Percentiles rank a stretch among this genome's conserved stretches.
Conservation (phyloP, 2,797 vertebrate species). For the Sparidentex hasta region DNA sequence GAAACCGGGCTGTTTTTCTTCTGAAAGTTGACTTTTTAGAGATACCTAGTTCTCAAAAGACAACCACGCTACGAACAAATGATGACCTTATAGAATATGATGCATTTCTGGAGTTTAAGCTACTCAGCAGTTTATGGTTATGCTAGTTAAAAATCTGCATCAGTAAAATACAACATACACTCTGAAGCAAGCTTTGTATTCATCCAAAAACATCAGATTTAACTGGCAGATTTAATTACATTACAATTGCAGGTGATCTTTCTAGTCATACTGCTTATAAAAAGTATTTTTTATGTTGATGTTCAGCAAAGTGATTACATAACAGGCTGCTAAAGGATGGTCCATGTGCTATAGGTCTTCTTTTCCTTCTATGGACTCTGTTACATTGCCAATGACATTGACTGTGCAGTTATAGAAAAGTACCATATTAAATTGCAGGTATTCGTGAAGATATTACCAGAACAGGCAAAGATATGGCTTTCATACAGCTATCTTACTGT, state of each 20-base stretch:
- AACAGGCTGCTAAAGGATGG: slow-evolving; percentile 16
- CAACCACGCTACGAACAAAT: too few species aligned
- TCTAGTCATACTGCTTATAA: background rate
- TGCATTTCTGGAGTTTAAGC: too few species aligned
- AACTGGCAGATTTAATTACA: too few species aligned
- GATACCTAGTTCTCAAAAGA: too few species aligned
- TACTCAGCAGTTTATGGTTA: too few species aligned
- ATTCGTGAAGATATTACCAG: slow-evolving; percentile 47
- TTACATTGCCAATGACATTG: slow-evolving; percentile 61
- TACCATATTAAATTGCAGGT: slow-evolving; percentile 58
- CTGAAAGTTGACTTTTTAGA: too few species aligned
- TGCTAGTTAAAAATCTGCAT: too few species aligned
- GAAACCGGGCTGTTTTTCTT: too few species aligned
- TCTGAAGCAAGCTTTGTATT: too few species aligned
- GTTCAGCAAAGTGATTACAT: slow-evolving; percentile 3
- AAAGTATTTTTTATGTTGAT: background rate
- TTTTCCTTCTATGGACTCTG: slow-evolving; percentile 33
- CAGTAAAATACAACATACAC: too few species aligned
- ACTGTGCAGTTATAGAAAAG: slow-evolving; percentile 60
- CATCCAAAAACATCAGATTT: too few species aligned
- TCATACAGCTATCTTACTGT: slow-evolving; percentile 47
- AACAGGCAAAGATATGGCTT: slow-evolving; percentile 45
- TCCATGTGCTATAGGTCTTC: slow-evolving; percentile 18
- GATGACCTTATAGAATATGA: too few species aligned
- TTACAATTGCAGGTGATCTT: background rate